Base-by-base conservation (phyloP, 2,113 vertebrate species). In the Nibea coibor region DNA sequence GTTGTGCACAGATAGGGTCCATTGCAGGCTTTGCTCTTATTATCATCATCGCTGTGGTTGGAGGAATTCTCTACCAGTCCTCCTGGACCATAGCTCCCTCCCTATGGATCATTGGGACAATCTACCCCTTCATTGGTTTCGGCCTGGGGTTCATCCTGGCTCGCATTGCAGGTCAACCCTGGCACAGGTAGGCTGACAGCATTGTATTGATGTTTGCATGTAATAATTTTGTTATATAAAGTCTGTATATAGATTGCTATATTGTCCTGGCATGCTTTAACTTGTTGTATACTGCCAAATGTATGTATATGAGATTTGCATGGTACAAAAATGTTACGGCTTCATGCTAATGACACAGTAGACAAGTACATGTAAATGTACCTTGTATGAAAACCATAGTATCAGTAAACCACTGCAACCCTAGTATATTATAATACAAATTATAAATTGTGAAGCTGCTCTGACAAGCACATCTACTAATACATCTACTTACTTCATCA, bases 61-160 rank as follows among this genome's bases (percentile, higher is more conserved):
- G 97, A 48, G 98, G 96, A 11, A 88, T 99, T 72, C 94, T 99
- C 19, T 99, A 99, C 89, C 94, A 95, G 92, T 96, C 97, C 3
- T 96, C 98, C 66, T 99, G 98, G 98, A 48, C 2, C 72, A 98
- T 99, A 10, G 1, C 90, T 20, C 97, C 97, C 16, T 91, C 95
- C 15, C 87, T 99, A 14, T 99, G 98, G 98, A 94, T 99, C 70
- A 95, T 99, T 71, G 98, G 98, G 28, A 93, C 94, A 0, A 91
- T 99, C 89, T 99, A 96, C 91, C 98, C 98, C 4, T 89, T 96
- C 1, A 89, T 97, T 12, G 98, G 98, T 3, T 98, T 96, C 28
- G 4, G 63, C 7, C 67, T 98, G 19, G 98, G 98, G 0, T 98
- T 99, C 88, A 0, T 96, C 11, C 65, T 99, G 73, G 97, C 97